A percentile compares a stretch with the other conserved stretches of the same genome.
These are phyloP conservation scores for Reticulitermes lucifugus DNA, from an alignment of 2,888 invertebrate genomes.

Conservation along the genomic window DNA sequence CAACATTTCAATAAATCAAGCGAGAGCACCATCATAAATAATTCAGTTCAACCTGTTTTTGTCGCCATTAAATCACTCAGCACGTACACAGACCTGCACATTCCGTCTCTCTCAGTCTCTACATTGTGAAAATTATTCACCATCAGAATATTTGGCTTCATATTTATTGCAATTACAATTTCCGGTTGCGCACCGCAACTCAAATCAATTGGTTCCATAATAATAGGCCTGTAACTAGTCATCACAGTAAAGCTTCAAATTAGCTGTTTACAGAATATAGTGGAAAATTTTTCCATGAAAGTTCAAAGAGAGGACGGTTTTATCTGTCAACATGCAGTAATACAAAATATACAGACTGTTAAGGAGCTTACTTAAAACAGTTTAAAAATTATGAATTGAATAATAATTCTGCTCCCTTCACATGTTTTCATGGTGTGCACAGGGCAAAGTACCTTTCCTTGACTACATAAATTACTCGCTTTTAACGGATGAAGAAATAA, in stretches of 20 bases:
- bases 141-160: constrained; percentile 43
- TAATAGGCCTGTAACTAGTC: constrained; percentile 41
- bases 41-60: constrained; percentile 48
- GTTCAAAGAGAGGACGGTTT: not conserved
- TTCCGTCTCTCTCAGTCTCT: constrained; percentile 26
- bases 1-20: constrained; percentile 47
- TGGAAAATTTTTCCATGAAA: not conserved
- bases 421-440: too few species aligned
- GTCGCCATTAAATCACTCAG: constrained; percentile 49
- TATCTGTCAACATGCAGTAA: not conserved
- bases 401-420: not conserved
- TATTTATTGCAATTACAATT: constrained; percentile 47
- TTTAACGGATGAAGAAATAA: not conserved
- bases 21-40: constrained; percentile 45
- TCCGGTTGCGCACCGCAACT: constrained; percentile 22
- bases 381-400: not conserved
- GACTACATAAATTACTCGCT: constrained; percentile 1
- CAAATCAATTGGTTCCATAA: constrained; percentile 42
- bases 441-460: not conserved
- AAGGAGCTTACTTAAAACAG: not conserved
- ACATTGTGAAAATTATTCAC: constrained; percentile 43
- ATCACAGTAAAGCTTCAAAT: constrained; percentile 26
- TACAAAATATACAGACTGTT: not conserved
- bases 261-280: not conserved
- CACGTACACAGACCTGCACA: constrained; percentile 30